Percentiles rank a stretch among this genome's conserved stretches.
These are phyloP conservation scores for Nysson spinosus DNA, from an alignment of 2,888 invertebrate genomes.

Conservation along the genomic window DNA sequence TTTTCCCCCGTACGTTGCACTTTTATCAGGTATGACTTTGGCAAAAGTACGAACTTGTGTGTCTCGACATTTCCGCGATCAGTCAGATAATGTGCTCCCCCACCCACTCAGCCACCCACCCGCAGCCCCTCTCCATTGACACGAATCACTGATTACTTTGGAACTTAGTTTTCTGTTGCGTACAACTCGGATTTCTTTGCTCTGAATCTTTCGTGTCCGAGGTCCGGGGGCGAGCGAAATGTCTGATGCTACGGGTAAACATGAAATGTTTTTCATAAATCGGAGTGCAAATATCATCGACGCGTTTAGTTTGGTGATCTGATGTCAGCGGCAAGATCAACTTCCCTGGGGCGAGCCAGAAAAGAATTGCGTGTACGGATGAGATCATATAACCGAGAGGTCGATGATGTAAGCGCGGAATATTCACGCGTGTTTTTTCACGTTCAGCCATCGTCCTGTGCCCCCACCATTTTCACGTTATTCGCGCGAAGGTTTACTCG, in stretches of 20 bases:
- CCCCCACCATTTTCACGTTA: neutral
- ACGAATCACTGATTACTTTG: no score
- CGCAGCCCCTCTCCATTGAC: no score
- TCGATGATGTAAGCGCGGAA: slow-evolving; percentile 51
- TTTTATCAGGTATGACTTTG: slow-evolving; percentile 62
- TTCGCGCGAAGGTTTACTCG: neutral
- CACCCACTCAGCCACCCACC: no score
- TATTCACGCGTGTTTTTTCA: slow-evolving; percentile 11
- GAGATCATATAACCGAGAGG: slow-evolving; percentile 45
- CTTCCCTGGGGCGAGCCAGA: slow-evolving; percentile 5
- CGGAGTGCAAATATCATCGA: no score
- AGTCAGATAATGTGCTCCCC: no score
- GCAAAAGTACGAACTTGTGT: slow-evolving; percentile 54
- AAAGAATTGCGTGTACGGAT: slow-evolving; percentile 24
- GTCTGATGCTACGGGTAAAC: no score
- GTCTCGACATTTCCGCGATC: neutral
- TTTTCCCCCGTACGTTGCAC: slow-evolving; percentile 55
- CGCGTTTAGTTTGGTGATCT: no score
- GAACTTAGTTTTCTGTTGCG: no score
- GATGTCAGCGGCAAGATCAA: no score
- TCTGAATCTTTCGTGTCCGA: no score
- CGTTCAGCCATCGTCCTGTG: neutral
- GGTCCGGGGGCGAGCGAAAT: neutral
- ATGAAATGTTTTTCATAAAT: no score
- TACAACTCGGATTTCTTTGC: no score